Evolutionary conservation across 1,140 invertebrate genomes (phyloP).

Genomic region (Oncopodura yosiiana): DNA sequence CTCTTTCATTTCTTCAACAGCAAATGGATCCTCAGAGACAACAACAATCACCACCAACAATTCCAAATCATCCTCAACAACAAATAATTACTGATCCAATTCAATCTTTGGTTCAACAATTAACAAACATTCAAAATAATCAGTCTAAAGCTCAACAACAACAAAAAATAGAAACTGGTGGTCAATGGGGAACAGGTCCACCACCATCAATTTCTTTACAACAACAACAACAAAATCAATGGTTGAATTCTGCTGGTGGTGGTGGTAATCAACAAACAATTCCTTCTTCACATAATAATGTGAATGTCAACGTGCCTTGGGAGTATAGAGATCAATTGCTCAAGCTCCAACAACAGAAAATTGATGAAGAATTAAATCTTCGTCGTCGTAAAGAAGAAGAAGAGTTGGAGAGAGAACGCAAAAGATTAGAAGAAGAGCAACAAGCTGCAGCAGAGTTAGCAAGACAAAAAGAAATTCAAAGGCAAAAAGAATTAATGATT

Average conservation of each 20-base stretch:
- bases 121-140: constrained; percentile 29
- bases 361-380: constrained; percentile 41
- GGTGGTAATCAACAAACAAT: no score
- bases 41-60: not conserved
- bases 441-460: constrained; percentile 34
- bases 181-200: constrained; percentile 8
- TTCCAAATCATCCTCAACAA: not conserved
- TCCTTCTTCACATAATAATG: not conserved
- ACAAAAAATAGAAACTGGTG: constrained; percentile 10
- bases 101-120: constrained; percentile 34
- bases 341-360: constrained; percentile 24
- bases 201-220: constrained; percentile 1
- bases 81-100: constrained; percentile 35
- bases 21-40: no score
- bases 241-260: no score
- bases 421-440: constrained; percentile 38
- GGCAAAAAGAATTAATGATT: constrained; percentile 19
- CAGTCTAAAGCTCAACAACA: constrained; percentile 15
- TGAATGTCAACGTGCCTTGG: no score
- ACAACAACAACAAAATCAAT: constrained; percentile 4
- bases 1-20: no score
- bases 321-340: constrained; percentile 31
- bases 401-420: constrained; percentile 36
- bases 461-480: constrained; percentile 36
- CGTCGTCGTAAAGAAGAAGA: constrained; percentile 35